Conservation (phyloP, 2,888 invertebrate genomes). For the Neoitamus cyanurus region DNA sequence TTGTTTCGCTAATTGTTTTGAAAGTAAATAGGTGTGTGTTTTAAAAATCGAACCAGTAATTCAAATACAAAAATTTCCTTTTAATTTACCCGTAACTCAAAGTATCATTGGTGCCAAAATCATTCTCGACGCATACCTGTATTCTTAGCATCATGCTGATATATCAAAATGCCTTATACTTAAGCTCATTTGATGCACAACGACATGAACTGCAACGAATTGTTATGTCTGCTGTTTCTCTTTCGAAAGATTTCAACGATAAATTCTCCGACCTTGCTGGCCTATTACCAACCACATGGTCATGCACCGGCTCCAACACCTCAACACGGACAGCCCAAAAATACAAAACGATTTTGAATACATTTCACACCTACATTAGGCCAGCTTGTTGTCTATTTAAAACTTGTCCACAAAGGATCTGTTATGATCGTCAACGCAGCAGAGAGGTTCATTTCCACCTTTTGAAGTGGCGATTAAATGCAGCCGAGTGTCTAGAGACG, state of each 20-base stretch:
- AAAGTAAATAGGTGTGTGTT: no score
- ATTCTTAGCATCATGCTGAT: no score
- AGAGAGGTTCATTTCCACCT: constrained; percentile 38
- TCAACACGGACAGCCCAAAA: neutral
- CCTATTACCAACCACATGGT: neutral
- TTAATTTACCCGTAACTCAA: no score
- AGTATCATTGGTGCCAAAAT: no score
- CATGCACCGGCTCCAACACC: neutral
- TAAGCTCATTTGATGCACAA: no score
- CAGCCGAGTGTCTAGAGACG: neutral
- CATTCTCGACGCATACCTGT: no score
- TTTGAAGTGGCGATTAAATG: neutral
- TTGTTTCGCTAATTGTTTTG: no score
- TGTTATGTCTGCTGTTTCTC: neutral
- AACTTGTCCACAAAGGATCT: constrained; percentile 35
- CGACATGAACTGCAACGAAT: neutral
- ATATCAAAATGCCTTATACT: no score
- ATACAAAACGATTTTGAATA: neutral
- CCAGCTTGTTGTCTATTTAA: neutral
- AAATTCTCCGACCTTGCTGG: neutral
- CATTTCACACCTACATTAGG: constrained; percentile 30
- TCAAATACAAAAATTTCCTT: no score
- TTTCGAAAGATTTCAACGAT: neutral
- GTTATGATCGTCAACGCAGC: constrained; percentile 12
- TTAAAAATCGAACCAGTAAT: no score